Base-by-base conservation (phyloP, 2,113 vertebrate genomes). In the Syrrhaptes paradoxus region DNA sequence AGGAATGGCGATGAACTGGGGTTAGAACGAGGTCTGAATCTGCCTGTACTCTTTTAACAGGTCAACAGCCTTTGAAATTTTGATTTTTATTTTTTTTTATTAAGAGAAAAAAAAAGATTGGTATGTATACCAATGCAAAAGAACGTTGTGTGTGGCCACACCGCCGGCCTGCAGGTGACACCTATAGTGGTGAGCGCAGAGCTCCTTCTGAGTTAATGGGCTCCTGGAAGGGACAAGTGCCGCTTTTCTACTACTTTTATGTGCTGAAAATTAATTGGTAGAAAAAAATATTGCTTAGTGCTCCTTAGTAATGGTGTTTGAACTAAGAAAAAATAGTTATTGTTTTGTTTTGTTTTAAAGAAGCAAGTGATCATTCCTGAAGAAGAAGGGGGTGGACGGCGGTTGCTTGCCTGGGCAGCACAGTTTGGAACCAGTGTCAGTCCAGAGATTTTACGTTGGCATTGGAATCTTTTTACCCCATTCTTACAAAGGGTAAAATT, bases 361-460 rank as follows among this genome's bases (percentile, higher is more conserved):
- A 31, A 57, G 41, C 18, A 36, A 48, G 15, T 0, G 8, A 1
- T 25, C 2, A 0, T 14, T 61, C 25, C 1, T 1, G 22, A 32
- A 26, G n/a, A 32, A 26, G n/a, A 45, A 31, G 10, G 32, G 5
- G 11, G 29, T 17, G 54, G 43, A 17, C n/a, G 14, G 5, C 5
- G 6, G 29, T 10, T 15, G 10, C 9, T 4, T 17, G 7, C 28
- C 61, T 72, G 68, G 65, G 43, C n/a, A 29, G 24, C 13, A 4
- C 0, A 0, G 16, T 17, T 24, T 46, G 78, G 66, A 38, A 12
- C 5, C 21, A 4, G 31, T 0, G 8, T 21, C 19, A 18, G 21
- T 5, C 41, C 66, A 22, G 8, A 57, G 62, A 11, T 15, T 76
- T 63, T 2, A 13, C 32, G 14, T 1, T n/a, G 66, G 1, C 8